Conservation (phyloP, 2,888 invertebrate species). For the Ptychoptera contaminata region DNA sequence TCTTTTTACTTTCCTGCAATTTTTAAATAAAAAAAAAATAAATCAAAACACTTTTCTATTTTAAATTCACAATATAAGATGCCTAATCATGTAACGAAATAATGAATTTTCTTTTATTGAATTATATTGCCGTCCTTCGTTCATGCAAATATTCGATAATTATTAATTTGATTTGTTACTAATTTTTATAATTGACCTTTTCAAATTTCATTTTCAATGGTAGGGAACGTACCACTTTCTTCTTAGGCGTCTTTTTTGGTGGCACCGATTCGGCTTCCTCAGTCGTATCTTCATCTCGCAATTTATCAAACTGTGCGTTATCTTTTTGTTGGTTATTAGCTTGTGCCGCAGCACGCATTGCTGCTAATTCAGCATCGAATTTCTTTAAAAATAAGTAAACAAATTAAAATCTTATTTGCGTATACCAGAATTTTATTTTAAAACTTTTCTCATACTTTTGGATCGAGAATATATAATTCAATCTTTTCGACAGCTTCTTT, state of each 20-base stretch:
- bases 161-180: no score
- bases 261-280: conserved; percentile 11
- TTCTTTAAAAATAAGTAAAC: conserved; percentile 2
- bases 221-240: conserved; percentile 9
- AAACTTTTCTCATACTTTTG: conserved; percentile 25
- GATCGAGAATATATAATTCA: conserved; percentile 59
- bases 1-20: neutral
- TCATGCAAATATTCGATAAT: no score
- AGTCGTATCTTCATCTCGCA: conserved; percentile 37
- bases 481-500: conserved; percentile 68
- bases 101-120: no score
- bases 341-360: conserved; percentile 8
- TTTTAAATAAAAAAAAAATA: no score
- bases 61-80: no score
- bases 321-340: conserved; percentile 21
- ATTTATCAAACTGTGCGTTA: conserved; percentile 54
- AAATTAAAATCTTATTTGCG: neutral
- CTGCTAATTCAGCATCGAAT: conserved; percentile 6
- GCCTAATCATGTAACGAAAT: no score
- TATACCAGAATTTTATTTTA: neutral
- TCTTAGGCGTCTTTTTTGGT: conserved; percentile 12
- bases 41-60: no score
- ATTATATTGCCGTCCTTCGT: no score
- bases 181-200: conserved; percentile 12
- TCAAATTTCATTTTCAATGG: conserved; percentile 12